Evolutionary conservation across 2,797 vertebrate genomes (phyloP).

Genomic region (Heliangelus exortis): DNA sequence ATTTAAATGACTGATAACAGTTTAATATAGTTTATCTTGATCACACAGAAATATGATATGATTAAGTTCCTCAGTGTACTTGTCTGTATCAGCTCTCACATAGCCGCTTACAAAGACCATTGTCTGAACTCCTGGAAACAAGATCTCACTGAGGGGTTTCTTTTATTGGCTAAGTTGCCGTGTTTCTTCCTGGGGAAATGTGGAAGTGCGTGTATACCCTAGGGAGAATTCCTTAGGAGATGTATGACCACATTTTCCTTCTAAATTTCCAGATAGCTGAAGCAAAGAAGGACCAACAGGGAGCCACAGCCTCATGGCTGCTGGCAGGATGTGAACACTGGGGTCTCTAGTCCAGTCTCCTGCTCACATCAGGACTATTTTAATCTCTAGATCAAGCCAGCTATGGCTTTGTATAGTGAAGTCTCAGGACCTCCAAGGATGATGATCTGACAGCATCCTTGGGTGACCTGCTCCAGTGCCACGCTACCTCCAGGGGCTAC

Average conservation of each 20-base stretch:
- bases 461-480: background rate
- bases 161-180: background rate
- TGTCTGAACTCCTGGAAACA: constrained; percentile 35
- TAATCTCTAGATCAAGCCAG: background rate
- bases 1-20: background rate
- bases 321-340: background rate
- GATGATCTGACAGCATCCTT: background rate
- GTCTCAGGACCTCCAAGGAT: background rate
- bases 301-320: background rate
- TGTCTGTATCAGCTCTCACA: constrained; percentile 5
- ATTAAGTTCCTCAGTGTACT: background rate
- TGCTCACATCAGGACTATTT: background rate
- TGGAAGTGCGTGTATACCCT: background rate
- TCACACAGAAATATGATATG: background rate
- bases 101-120: background rate
- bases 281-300: background rate
- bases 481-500: rapidly evolving
- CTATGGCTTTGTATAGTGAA: background rate
- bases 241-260: background rate
- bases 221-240: background rate
- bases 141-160: background rate
- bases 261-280: background rate
- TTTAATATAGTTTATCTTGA: background rate
- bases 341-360: background rate
- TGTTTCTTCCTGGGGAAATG: background rate